phyloP scores from a whole-genome alignment of 2,888 invertebrate species.

The Tribolium freemani region DNA sequence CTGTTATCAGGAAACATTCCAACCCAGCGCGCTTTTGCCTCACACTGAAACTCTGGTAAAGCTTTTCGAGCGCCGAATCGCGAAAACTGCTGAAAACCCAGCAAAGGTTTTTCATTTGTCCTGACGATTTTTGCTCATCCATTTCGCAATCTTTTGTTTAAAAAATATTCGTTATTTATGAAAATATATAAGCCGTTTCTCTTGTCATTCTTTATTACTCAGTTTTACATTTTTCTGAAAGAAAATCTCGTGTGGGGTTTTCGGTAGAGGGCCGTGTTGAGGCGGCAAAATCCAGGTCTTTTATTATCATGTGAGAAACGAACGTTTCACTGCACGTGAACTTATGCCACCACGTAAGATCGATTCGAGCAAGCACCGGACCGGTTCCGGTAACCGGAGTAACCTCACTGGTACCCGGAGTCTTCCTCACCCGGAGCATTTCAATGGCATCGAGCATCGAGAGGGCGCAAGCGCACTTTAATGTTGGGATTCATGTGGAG shows the following conservation, averaged over 20 bases:
- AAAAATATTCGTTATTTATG: not conserved
- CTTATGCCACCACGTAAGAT: constrained; percentile 56
- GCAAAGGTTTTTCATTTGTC: constrained; percentile 60
- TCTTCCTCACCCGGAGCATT: constrained; percentile 59
- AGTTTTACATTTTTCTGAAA: not conserved
- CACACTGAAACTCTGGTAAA: constrained; percentile 80
- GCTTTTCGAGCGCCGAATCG: constrained; percentile 76
- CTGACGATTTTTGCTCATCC: constrained; percentile 61
- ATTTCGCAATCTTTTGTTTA: constrained; percentile 50
- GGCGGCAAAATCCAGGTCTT: constrained; percentile 34
- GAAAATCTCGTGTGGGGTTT: not conserved
- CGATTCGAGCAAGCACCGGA: constrained; percentile 57
- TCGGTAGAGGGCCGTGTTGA: not conserved
- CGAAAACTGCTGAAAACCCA: constrained; percentile 69
- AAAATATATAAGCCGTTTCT: not conserved
- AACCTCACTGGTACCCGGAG: constrained; percentile 65
- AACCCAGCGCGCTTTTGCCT: constrained; percentile 81
- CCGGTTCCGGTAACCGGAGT: constrained; percentile 63
- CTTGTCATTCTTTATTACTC: not conserved
- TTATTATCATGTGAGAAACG: constrained; percentile 23
- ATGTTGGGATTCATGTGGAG: constrained; percentile 26
- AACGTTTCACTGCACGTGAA: constrained; percentile 52
- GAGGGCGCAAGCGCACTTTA: constrained; percentile 23
- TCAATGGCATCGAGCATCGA: constrained; percentile 49
- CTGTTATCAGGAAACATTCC: constrained; percentile 77